Evolutionary conservation across 2,888 invertebrate species (phyloP).

Genomic region (Standfussiana lucernea): DNA sequence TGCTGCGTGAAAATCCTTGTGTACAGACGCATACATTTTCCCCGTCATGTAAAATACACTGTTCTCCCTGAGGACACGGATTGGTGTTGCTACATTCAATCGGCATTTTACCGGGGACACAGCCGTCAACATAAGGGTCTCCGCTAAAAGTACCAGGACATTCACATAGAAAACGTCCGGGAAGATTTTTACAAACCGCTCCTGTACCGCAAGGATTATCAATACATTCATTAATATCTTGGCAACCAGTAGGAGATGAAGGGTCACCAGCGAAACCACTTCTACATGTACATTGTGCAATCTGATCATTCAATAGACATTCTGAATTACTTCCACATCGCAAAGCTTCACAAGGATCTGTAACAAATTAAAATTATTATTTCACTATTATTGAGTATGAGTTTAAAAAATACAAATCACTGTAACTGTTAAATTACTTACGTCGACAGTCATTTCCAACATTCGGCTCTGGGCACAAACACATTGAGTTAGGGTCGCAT

Average conservation of each 20-base stretch:
- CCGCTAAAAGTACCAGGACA: conserved; percentile 96
- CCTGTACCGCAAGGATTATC: conserved; percentile 95
- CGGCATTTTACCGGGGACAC: conserved; percentile 92
- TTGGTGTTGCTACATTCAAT: conserved; percentile 93
- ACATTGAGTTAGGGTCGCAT: conserved; percentile 94
- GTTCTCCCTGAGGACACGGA: conserved; percentile 96
- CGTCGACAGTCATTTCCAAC: conserved; percentile 97
- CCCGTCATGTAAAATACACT: conserved; percentile 95
- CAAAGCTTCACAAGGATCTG: conserved; percentile 97
- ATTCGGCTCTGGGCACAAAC: conserved; percentile 97
- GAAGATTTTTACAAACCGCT: conserved; percentile 97
- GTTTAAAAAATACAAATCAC: neutral
- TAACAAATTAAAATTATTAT: conserved; percentile 68
- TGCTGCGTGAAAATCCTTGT: conserved; percentile 95
- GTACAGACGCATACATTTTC: conserved; percentile 97
- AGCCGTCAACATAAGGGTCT: conserved; percentile 95
- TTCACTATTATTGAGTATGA: neutral
- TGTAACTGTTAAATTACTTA: conserved; percentile 87
- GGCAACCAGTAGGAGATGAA: conserved; percentile 93
- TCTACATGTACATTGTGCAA: conserved; percentile 96
- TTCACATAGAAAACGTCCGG: conserved; percentile 96
- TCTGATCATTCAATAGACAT: conserved; percentile 95
- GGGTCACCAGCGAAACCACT: conserved; percentile 95
- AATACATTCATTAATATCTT: conserved; percentile 97
- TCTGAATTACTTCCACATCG: conserved; percentile 96